phyloP scores from a whole-genome alignment of 92 coral and sea anemone species.

The Epizoanthus scotinus region DNA sequence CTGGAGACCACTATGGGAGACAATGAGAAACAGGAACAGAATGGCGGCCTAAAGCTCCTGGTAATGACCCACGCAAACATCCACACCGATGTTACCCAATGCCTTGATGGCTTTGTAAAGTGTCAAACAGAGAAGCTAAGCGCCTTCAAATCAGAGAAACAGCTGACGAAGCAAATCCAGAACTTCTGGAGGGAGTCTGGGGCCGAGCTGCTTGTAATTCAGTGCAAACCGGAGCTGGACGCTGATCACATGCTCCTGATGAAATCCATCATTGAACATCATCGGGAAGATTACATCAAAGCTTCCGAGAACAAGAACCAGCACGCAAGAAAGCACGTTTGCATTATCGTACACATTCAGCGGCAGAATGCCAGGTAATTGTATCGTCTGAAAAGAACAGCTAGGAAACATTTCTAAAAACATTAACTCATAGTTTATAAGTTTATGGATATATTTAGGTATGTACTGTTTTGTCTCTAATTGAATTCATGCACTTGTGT shows the following conservation, averaged over 20 bases:
- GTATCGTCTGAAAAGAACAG: neutral
- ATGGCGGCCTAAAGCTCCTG: conserved; percentile 37
- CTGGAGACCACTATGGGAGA: neutral
- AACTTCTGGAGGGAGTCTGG: conserved; percentile 18
- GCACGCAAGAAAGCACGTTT: conserved; percentile 2
- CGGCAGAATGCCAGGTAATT: neutral
- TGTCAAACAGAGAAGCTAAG: conserved; percentile 34
- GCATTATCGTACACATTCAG: conserved; percentile 26
- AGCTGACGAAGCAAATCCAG: conserved; percentile 25
- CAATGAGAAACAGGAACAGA: too few species aligned
- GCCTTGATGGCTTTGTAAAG: conserved; percentile 16
- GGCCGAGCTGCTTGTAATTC: conserved; percentile 8
- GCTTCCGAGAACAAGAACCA: conserved; percentile 1
- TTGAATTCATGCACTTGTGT: too few species aligned
- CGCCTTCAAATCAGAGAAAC: conserved; percentile 38
- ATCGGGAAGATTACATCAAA: neutral
- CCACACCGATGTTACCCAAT: conserved; percentile 34
- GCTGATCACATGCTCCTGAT: conserved; percentile 36
- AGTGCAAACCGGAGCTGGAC: conserved; percentile 34
- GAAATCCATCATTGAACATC: conserved; percentile 26
- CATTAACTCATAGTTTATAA: too few species aligned
- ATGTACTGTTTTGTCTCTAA: too few species aligned
- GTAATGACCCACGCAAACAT: conserved; percentile 50
- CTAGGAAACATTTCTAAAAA: neutral
- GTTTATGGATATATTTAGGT: too few species aligned